phyloP scores from a whole-genome alignment of 1,140 invertebrate species.

The Drosophila triauraria region DNA sequence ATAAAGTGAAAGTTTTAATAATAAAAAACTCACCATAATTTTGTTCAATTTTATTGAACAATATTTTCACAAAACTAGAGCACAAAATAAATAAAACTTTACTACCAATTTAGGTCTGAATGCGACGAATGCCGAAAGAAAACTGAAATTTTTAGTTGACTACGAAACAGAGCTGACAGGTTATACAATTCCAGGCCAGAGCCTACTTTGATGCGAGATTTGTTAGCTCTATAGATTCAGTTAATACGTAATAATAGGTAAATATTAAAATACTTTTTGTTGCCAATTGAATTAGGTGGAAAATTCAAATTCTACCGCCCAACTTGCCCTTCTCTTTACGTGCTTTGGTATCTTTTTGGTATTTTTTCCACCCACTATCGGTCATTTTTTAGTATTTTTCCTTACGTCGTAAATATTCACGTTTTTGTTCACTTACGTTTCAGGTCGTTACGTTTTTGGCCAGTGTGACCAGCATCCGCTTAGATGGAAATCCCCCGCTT shows the following conservation, averaged over 20 bases:
- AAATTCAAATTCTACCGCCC: neutral
- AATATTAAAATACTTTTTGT: too few relatives aligned
- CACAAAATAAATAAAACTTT: neutral
- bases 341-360: too few relatives aligned
- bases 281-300: neutral
- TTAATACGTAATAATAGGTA: neutral
- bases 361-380: too few relatives aligned
- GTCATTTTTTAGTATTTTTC: neutral
- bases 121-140: constrained; percentile 12
- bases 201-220: constrained; percentile 6
- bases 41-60: neutral
- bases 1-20: neutral
- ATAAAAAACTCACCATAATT: neutral
- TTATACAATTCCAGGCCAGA: neutral
- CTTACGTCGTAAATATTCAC: too few relatives aligned
- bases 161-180: neutral
- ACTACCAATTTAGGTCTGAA: constrained; percentile 7
- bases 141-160: constrained; percentile 3
- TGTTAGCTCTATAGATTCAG: neutral
- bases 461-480: too few relatives aligned
- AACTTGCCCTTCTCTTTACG: too few relatives aligned
- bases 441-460: too few relatives aligned
- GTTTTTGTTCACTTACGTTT: too few relatives aligned
- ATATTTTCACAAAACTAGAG: neutral
- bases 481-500: too few relatives aligned